Conservation (phyloP, 2,113 vertebrate genomes). For the Nannobrachium achirus region DNA sequence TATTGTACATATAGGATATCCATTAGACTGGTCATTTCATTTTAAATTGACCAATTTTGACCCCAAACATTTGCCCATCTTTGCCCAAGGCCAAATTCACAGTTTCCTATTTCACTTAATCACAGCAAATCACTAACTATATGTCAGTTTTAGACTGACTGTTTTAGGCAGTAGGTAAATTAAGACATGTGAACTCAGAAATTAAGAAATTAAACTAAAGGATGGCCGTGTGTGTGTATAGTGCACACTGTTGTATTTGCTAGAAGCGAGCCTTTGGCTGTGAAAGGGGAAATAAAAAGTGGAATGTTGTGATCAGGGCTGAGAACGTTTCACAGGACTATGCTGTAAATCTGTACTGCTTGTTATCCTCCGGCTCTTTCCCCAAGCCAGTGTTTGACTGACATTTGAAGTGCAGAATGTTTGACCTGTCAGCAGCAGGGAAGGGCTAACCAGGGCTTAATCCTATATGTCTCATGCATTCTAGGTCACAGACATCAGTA, state of each 20-base stretch:
- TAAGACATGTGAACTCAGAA: too few relatives aligned
- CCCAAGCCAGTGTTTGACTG: conserved; percentile 49
- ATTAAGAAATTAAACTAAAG: too few relatives aligned
- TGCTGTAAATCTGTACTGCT: conserved; percentile 34
- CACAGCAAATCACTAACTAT: too few relatives aligned
- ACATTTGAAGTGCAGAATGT: conserved; percentile 56
- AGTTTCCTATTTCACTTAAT: too few relatives aligned
- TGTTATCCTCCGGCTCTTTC: conserved; percentile 16
- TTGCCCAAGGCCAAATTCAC: too few relatives aligned
- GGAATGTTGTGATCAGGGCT: conserved; percentile 11
- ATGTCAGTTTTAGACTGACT: too few relatives aligned
- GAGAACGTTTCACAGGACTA: conserved; percentile 33
- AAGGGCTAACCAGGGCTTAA: conserved; percentile 12
- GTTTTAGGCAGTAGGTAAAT: too few relatives aligned
- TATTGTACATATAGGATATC: too few relatives aligned
- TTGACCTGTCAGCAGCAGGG: conserved; percentile 16
- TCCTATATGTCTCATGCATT: conserved; percentile 27
- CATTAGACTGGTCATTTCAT: too few relatives aligned
- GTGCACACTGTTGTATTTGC: not conserved
- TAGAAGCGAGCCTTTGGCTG: not conserved
- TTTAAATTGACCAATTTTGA: too few relatives aligned
- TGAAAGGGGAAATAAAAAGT: conserved; percentile 30
- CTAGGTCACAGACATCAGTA: conserved; percentile 25
- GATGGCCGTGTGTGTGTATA: not conserved
- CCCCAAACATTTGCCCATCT: too few relatives aligned